A percentile compares a stretch with the other conserved stretches of the same genome.
phyloP scores from a whole-genome alignment of 1,140 invertebrate species.

The Mycetomoellerius zeteki region DNA sequence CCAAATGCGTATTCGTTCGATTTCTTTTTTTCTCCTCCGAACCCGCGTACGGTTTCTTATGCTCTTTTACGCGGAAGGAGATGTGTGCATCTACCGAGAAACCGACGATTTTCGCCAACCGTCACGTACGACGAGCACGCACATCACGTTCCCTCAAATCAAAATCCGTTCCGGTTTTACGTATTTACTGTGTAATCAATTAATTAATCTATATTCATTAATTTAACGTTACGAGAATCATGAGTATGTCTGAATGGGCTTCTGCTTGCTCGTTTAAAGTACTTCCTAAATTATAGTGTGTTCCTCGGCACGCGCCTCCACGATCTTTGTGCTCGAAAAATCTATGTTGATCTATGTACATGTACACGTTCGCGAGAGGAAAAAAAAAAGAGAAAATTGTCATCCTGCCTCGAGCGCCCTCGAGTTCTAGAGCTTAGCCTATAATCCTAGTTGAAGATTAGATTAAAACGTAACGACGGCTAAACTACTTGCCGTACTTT shows the following conservation, averaged over 20 bases:
- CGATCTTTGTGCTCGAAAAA: conserved; percentile 77
- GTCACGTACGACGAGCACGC: not conserved
- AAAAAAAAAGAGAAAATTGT: conserved; percentile 40
- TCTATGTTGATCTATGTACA: conserved; percentile 60
- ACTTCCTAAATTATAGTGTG: conserved; percentile 59
- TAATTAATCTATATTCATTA: conserved; percentile 77
- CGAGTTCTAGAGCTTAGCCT: conserved; percentile 38
- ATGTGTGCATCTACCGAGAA: not conserved
- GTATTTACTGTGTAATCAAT: conserved; percentile 43
- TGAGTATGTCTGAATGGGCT: conserved; percentile 81
- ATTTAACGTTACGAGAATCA: conserved; percentile 79
- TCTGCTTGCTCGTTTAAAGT: conserved; percentile 33
- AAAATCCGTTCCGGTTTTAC: conserved; percentile 20
- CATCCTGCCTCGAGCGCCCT: conserved; percentile 23
- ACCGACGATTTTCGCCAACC: conserved; percentile 9
- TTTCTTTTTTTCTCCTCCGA: not conserved
- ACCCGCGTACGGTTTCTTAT: conserved; percentile 15
- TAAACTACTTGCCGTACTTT: conserved; percentile 57
- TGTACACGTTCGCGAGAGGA: conserved; percentile 47
- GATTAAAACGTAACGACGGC: conserved; percentile 76
- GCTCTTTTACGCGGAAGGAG: conserved; percentile 30
- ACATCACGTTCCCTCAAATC: not conserved
- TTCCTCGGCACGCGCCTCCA: conserved; percentile 49
- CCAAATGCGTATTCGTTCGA: conserved; percentile 7
- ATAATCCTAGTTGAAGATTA: conserved; percentile 56